These are phyloP conservation scores for Anastrepha ludens DNA, from an alignment of 1,140 invertebrate genomes.

Conservation along the genomic window DNA sequence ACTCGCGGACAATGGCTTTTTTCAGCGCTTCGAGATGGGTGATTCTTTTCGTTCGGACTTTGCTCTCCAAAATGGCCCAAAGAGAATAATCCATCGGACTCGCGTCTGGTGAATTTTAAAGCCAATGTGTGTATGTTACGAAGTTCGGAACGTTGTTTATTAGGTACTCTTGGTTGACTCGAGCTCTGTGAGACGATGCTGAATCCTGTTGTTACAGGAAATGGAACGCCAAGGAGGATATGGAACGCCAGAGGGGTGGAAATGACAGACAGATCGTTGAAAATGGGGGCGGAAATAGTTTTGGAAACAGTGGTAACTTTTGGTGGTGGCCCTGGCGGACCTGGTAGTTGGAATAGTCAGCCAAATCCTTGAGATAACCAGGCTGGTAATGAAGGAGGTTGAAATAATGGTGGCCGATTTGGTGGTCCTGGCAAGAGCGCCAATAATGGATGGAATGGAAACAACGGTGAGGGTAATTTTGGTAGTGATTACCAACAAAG, in stretches of 20 bases:
- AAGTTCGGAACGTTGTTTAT: too few species aligned
- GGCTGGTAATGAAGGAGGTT: constrained; percentile 59
- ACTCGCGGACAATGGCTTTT: too few species aligned
- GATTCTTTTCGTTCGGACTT: too few species aligned
- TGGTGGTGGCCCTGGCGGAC: constrained; percentile 65
- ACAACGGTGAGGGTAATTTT: constrained; percentile 77
- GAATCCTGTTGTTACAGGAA: constrained; percentile 73
- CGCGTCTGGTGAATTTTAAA: too few species aligned
- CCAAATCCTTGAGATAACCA: constrained; percentile 67
- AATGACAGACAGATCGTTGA: constrained; percentile 73
- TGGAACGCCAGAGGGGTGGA: constrained; percentile 65
- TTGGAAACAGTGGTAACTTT: constrained; percentile 73
- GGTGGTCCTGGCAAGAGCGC: constrained; percentile 71
- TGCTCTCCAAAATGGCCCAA: too few species aligned
- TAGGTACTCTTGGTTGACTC: too few species aligned
- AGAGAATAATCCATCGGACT: too few species aligned
- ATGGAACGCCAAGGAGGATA: constrained; percentile 77
- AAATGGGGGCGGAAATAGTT: constrained; percentile 67
- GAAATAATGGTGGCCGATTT: constrained; percentile 57
- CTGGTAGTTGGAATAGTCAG: constrained; percentile 67
- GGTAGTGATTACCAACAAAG: constrained; percentile 85
- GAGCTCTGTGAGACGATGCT: too few species aligned
- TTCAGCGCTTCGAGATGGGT: too few species aligned
- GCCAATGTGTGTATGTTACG: too few species aligned
- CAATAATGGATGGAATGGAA: constrained; percentile 74